Percentiles rank a stretch among this genome's conserved stretches.
phyloP scores from a whole-genome alignment of 2,888 invertebrate species.

The Acanthosepion esculentum region DNA sequence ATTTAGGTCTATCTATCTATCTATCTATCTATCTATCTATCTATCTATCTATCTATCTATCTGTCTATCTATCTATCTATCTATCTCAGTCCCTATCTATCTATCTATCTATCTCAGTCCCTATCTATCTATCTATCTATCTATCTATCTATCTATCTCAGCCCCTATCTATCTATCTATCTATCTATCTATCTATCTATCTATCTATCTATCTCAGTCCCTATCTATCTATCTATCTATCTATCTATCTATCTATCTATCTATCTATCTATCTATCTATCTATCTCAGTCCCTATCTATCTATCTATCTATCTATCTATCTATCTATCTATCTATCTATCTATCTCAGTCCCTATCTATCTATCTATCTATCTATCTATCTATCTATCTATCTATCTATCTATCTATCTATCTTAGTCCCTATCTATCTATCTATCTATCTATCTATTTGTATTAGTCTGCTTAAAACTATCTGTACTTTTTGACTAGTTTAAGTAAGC shows the following conservation, averaged over 20 bases:
- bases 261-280: neutral
- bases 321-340: slow-evolving; percentile 13
- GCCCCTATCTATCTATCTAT: neutral
- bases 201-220: no score
- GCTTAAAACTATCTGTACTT: no score
- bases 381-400: slow-evolving; percentile 24
- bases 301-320: neutral
- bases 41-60: no score
- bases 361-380: slow-evolving; percentile 1
- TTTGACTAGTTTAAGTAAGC: no score
- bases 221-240: neutral
- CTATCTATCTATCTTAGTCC: no score
- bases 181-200: neutral
- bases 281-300: no score
- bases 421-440: slow-evolving; percentile 20
- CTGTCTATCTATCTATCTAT: no score
- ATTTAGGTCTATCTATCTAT: no score
- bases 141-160: no score
- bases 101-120: no score
- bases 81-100: no score
- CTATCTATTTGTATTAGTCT: neutral
- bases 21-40: no score
- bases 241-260: slow-evolving; percentile 24
- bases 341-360: neutral
- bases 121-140: neutral